Conservation (phyloP, 2,888 invertebrate genomes). For the Macaria notata region DNA sequence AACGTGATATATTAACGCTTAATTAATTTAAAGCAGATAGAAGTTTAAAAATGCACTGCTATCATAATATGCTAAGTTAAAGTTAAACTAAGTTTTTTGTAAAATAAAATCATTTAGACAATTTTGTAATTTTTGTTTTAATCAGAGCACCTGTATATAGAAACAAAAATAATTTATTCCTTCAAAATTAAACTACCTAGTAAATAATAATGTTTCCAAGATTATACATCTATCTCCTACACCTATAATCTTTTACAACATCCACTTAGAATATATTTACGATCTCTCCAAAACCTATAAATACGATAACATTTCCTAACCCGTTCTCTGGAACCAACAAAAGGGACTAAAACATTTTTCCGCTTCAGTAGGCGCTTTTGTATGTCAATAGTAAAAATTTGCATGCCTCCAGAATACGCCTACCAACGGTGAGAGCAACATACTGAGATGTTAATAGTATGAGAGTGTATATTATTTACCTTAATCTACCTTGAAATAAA, state of each 20-base stretch:
- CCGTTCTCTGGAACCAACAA: conserved; percentile 27
- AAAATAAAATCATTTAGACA: too few species aligned
- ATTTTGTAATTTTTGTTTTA: too few species aligned
- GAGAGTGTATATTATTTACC: not conserved
- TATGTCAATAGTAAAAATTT: conserved; percentile 31
- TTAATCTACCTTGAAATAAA: too few species aligned
- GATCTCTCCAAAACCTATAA: conserved; percentile 27
- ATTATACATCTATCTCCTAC: not conserved
- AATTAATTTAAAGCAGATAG: too few species aligned
- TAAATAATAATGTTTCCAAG: too few species aligned
- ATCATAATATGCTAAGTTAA: too few species aligned
- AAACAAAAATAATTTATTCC: too few species aligned
- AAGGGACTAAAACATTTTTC: conserved; percentile 26
- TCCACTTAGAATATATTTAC: conserved; percentile 18
- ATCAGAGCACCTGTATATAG: too few species aligned
- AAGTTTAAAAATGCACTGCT: too few species aligned
- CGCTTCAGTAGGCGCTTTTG: conserved; percentile 23
- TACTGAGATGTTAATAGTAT: conserved; percentile 7
- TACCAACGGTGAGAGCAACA: conserved; percentile 16
- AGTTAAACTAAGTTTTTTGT: too few species aligned
- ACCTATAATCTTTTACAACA: conserved; percentile 11
- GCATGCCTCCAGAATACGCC: conserved; percentile 39
- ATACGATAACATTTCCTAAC: conserved; percentile 23
- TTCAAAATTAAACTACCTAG: too few species aligned
- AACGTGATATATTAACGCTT: too few species aligned